These are phyloP conservation scores for Myotis daubentonii DNA, from an alignment of 2,797 vertebrate species.

Conservation along the genomic window DNA sequence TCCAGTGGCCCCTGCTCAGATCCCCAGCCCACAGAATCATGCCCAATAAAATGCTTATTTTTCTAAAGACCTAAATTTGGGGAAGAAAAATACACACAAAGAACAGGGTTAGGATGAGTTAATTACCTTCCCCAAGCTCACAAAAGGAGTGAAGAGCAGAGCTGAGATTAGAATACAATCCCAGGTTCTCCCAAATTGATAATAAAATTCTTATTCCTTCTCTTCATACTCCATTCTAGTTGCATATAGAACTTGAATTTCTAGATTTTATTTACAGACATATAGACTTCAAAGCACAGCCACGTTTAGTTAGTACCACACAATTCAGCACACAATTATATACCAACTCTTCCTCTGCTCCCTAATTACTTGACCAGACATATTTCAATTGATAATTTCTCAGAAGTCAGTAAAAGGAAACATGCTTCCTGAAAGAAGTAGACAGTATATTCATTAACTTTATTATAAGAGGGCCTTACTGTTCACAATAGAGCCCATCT, in stretches of 20 bases:
- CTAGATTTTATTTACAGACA: not conserved
- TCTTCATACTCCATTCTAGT: not conserved
- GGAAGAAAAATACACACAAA: not conserved
- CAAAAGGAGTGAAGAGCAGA: not conserved
- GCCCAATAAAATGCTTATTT: not conserved
- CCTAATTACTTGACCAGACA: not conserved
- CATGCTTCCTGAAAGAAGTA: not conserved
- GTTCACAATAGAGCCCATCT: not conserved
- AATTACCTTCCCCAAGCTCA: not conserved
- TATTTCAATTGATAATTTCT: constrained; percentile 7
- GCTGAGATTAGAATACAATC: not conserved
- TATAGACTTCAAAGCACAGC: not conserved
- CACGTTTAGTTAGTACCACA: not conserved
- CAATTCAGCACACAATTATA: not conserved
- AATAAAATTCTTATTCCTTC: not conserved
- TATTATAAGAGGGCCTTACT: not conserved
- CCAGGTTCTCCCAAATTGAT: not conserved
- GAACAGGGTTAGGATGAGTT: not conserved
- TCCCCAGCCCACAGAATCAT: not conserved
- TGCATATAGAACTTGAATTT: not conserved
- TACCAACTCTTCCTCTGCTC: not conserved
- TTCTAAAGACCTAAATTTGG: not conserved
- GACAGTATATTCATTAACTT: not conserved
- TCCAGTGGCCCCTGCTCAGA: not conserved
- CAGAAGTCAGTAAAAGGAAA: not conserved